Percentiles rank a stretch among this genome's conserved stretches.
These are phyloP conservation scores for Eulithis testata DNA, from an alignment of 2,888 invertebrate genomes.

Conservation along the genomic window DNA sequence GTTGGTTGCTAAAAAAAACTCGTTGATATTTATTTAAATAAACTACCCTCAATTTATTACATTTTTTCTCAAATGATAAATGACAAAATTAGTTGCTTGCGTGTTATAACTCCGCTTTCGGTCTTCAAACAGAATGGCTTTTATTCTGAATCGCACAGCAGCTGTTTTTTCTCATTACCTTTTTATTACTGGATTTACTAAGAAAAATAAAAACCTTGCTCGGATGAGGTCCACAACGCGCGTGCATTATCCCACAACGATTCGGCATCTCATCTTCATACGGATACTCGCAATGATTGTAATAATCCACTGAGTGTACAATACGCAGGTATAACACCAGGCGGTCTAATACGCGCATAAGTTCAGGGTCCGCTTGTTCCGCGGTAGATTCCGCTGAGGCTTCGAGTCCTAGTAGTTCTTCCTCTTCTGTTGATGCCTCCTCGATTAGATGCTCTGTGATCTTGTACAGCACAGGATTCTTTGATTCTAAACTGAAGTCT, in stretches of 20 bases:
- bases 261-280: constrained; percentile 99
- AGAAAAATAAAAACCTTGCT: constrained; percentile 85
- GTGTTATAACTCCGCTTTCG: too few species aligned
- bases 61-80: too few species aligned
- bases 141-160: too few species aligned
- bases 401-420: constrained; percentile 92
- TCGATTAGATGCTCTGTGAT: constrained; percentile 99
- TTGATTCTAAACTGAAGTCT: constrained; percentile 88
- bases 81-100: too few species aligned
- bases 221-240: constrained; percentile 94
- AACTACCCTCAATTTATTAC: too few species aligned
- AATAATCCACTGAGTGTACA: constrained; percentile 99
- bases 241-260: constrained; percentile 98
- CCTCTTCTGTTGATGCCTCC: constrained; percentile 99
- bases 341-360: constrained; percentile 88
- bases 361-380: constrained; percentile 71
- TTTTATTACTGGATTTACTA: background rate
- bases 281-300: constrained; percentile 99
- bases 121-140: too few species aligned
- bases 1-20: constrained; percentile 77
- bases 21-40: background rate
- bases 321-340: constrained; percentile 96
- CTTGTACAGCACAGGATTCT: constrained; percentile 97
- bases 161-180: too few species aligned
- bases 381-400: constrained; percentile 59